phyloP scores from a whole-genome alignment of 2,797 vertebrate genomes.

The Sebastes glaucus region DNA sequence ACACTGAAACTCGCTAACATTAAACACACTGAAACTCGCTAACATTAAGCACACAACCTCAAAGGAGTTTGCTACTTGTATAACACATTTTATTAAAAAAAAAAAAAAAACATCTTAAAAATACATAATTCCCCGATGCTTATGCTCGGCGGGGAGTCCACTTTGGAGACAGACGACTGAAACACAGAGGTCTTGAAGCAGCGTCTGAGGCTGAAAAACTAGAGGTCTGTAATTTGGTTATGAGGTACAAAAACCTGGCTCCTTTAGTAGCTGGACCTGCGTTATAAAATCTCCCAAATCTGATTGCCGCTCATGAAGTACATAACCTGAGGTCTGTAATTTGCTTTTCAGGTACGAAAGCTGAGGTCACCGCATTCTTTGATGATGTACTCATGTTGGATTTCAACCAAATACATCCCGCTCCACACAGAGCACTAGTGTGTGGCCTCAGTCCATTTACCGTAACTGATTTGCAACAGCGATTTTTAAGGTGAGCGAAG shows the following conservation, averaged over 20 bases:
- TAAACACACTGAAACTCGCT: no score
- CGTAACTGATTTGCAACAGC: conserved; percentile 30
- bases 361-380: not conserved
- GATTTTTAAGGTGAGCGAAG: conserved; percentile 36
- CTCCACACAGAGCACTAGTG: not conserved
- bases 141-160: no score
- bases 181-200: not conserved
- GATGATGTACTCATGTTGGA: conserved; percentile 2
- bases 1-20: no score
- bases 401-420: not conserved
- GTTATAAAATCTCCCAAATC: not conserved
- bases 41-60: no score
- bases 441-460: conserved; percentile 19
- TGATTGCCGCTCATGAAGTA: not conserved
- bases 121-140: not conserved
- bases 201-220: not conserved
- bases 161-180: not conserved
- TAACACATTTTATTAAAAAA: not conserved
- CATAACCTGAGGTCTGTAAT: not conserved
- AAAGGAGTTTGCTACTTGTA: not conserved
- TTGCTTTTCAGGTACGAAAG: not conserved
- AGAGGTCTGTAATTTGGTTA: not conserved
- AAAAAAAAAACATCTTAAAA: not conserved
- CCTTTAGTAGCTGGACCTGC: not conserved
- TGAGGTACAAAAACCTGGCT: not conserved